These are phyloP conservation scores for Cottoperca gobio DNA, from an alignment of 2,797 vertebrate genomes.

Conservation along the genomic window DNA sequence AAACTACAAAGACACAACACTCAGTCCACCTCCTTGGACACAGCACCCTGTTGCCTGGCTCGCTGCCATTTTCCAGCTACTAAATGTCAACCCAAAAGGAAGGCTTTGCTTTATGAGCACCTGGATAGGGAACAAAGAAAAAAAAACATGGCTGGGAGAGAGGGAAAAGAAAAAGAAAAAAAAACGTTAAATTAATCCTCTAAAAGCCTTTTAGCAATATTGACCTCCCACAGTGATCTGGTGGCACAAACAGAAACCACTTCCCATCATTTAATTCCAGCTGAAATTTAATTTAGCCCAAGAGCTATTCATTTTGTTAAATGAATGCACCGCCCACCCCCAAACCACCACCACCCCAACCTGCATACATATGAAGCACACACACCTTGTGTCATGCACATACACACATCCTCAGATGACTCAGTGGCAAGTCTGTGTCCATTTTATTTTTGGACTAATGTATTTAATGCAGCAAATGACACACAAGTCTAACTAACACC, in stretches of 20 bases:
- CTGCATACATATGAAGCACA: constrained; percentile 52
- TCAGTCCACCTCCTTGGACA: constrained; percentile 55
- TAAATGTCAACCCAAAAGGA: constrained; percentile 74
- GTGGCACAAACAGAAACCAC: constrained; percentile 73
- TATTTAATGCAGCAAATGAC: constrained; percentile 36
- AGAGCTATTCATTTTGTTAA: constrained; percentile 88
- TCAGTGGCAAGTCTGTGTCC: constrained; percentile 39
- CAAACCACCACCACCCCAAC: constrained; percentile 42
- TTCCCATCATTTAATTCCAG: constrained; percentile 83
- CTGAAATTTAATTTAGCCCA: constrained; percentile 87
- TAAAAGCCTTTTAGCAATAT: constrained; percentile 89
- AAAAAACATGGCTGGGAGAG: constrained; percentile 50
- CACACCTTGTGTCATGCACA: constrained; percentile 30
- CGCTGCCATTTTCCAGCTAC: constrained; percentile 64
- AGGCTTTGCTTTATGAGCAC: constrained; percentile 76
- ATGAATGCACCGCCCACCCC: constrained; percentile 73
- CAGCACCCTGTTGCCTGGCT: constrained; percentile 64
- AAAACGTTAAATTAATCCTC: constrained; percentile 85
- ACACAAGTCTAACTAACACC: constrained; percentile 35
- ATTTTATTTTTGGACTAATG: constrained; percentile 46
- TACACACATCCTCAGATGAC: constrained; percentile 49
- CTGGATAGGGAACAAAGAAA: constrained; percentile 80
- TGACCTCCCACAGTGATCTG: constrained; percentile 78
- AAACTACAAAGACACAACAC: constrained; percentile 55
- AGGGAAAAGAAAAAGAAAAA: constrained; percentile 53